Percentiles rank a stretch among this genome's conserved stretches.
Conservation (phyloP, 2,113 vertebrate species). For the Acrocephalus kingi region DNA sequence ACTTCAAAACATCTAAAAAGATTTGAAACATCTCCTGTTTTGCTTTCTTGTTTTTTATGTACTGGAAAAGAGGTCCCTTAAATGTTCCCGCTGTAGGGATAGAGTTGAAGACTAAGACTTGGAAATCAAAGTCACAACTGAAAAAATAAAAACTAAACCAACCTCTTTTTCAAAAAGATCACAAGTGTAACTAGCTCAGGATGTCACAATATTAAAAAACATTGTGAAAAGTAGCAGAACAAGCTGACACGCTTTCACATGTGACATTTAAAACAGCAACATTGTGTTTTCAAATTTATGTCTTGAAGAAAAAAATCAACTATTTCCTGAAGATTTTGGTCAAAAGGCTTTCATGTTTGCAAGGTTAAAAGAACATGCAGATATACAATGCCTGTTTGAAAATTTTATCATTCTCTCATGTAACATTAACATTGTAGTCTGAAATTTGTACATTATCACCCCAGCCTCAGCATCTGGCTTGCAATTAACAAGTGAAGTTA, state of each 20-base stretch:
- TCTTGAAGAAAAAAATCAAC: background rate
- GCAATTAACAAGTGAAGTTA: background rate
- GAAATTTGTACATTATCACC: background rate
- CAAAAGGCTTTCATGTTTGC: background rate
- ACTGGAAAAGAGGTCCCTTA: background rate
- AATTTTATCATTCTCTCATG: background rate
- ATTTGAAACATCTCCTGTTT: background rate
- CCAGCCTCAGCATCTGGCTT: background rate
- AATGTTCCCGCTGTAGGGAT: background rate
- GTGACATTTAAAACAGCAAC: conserved; percentile 8
- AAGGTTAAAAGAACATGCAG: background rate
- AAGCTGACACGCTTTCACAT: conserved; percentile 52
- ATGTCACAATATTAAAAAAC: conserved; percentile 57
- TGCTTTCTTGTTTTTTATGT: background rate
- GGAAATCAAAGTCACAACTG: background rate
- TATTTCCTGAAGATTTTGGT: background rate
- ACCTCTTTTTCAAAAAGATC: background rate
- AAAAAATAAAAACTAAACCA: background rate
- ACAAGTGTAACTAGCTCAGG: conserved; percentile 5
- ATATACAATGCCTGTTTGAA: background rate
- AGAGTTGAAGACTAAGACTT: background rate
- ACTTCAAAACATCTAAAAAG: background rate
- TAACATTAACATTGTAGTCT: background rate
- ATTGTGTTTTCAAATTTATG: background rate
- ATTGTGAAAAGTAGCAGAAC: conserved; percentile 53